Percentiles rank a stretch among this genome's conserved stretches.
Conservation (phyloP, 2,888 invertebrate genomes). For the Uropetala carovei region DNA sequence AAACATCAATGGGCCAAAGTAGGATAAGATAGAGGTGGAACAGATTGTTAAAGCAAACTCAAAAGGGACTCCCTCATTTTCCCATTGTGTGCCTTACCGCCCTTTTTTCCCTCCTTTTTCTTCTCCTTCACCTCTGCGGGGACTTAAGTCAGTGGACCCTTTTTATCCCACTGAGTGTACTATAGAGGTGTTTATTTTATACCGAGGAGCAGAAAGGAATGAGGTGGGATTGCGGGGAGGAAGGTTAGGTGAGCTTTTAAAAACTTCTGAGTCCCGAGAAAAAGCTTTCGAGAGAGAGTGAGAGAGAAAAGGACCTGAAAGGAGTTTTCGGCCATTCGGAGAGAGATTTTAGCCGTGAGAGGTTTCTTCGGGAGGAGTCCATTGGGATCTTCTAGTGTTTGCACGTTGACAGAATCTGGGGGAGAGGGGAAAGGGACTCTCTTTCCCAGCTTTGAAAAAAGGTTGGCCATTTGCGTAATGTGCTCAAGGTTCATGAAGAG, state of each 20-base stretch:
- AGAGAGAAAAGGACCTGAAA: too few relatives aligned
- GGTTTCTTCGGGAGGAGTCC: neutral
- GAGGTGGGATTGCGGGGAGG: neutral
- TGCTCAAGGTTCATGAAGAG: neutral
- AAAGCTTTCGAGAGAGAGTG: too few relatives aligned
- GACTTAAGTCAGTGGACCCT: neutral
- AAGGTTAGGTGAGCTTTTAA: neutral
- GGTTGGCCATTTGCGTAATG: neutral
- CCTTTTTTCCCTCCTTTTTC: too few relatives aligned
- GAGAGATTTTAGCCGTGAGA: too few relatives aligned
- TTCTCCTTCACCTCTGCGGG: too few relatives aligned
- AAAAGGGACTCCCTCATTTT: too few relatives aligned
- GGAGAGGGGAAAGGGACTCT: neutral
- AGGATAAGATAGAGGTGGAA: neutral
- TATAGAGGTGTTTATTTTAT: slow-evolving; percentile 2
- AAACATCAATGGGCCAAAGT: neutral
- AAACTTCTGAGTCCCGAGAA: neutral
- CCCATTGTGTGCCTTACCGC: too few relatives aligned
- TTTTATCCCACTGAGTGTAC: neutral
- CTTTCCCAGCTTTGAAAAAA: neutral
- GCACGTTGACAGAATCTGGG: neutral
- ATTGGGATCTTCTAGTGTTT: slow-evolving; percentile 14
- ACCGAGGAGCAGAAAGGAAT: neutral
- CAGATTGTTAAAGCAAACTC: neutral
- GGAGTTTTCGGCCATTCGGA: too few relatives aligned